Conservation (phyloP, 92 coral and sea anemone species). For the Anthopleura xanthogrammica region DNA sequence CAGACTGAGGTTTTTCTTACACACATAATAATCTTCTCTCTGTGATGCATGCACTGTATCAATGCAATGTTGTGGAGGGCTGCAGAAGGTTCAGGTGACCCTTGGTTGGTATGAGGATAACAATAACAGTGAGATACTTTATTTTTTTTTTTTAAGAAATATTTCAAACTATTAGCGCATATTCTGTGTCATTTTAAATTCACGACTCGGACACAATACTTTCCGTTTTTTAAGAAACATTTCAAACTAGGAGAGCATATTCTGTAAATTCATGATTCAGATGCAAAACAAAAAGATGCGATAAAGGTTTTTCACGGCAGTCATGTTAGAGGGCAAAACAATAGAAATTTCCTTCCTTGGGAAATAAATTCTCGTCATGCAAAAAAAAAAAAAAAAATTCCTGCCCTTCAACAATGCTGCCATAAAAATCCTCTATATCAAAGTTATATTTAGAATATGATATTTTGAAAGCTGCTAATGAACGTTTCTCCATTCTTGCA, state of each 20-base stretch:
- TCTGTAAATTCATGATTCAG: neutral
- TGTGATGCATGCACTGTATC: neutral
- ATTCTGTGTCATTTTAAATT: neutral
- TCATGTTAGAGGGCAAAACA: too few relatives aligned
- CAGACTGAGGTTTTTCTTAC: neutral
- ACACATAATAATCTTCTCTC: neutral
- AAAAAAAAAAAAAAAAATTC: too few relatives aligned
- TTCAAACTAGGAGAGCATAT: neutral
- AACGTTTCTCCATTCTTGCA: too few relatives aligned
- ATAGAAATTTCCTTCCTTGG: too few relatives aligned
- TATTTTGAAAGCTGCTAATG: too few relatives aligned
- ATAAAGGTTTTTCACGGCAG: too few relatives aligned
- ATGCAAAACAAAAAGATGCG: too few relatives aligned
- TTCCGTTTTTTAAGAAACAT: neutral
- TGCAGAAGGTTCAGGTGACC: constrained; percentile 27
- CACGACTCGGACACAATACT: too few relatives aligned
- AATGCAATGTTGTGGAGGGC: constrained; percentile 23
- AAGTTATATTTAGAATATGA: too few relatives aligned
- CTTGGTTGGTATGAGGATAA: constrained; percentile 20
- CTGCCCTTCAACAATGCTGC: too few relatives aligned
- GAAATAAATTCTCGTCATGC: too few relatives aligned
- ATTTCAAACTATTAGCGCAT: neutral
- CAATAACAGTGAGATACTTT: constrained; percentile 14
- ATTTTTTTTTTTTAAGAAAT: neutral
- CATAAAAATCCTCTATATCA: too few relatives aligned